phyloP scores from a whole-genome alignment of 2,797 vertebrate genomes.

The Decapterus maruadsi region DNA sequence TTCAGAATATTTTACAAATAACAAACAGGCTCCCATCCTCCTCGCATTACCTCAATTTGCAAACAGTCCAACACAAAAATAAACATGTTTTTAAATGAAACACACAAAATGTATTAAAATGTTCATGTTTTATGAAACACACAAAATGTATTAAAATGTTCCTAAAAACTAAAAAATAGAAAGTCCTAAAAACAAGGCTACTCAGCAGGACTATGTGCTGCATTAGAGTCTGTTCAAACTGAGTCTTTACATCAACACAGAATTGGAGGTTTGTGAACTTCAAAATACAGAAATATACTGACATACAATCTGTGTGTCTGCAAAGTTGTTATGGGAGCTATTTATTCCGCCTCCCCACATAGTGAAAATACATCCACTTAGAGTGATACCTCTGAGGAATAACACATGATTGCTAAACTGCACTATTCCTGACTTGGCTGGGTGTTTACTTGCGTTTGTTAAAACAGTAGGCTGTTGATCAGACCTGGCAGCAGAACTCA shows the following conservation, averaged over 20 bases:
- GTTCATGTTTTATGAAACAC: slow-evolving; percentile 17
- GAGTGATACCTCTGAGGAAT: slow-evolving; percentile 7
- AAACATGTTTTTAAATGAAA: no score
- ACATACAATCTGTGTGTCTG: background rate
- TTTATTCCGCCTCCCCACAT: background rate
- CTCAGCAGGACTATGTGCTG: background rate
- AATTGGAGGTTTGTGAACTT: background rate
- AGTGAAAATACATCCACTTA: slow-evolving; percentile 2
- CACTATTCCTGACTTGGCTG: background rate
- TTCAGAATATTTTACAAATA: no score
- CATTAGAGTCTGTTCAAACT: background rate
- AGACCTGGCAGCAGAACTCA: slow-evolving; percentile 25
- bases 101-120: no score
- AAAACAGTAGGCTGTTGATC: slow-evolving; percentile 29
- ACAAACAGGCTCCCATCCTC: no score
- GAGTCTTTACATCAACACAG: slow-evolving; percentile 1
- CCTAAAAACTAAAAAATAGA: background rate
- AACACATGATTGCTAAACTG: slow-evolving; percentile 1
- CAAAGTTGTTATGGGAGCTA: background rate
- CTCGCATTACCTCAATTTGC: no score
- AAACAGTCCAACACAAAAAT: no score
- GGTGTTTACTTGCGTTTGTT: slow-evolving; percentile 21
- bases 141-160: slow-evolving; percentile 17
- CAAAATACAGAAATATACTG: background rate
- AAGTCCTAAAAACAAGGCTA: background rate